Base-by-base conservation (phyloP, 2,888 invertebrate species). In the Frankliniella fusca region DNA sequence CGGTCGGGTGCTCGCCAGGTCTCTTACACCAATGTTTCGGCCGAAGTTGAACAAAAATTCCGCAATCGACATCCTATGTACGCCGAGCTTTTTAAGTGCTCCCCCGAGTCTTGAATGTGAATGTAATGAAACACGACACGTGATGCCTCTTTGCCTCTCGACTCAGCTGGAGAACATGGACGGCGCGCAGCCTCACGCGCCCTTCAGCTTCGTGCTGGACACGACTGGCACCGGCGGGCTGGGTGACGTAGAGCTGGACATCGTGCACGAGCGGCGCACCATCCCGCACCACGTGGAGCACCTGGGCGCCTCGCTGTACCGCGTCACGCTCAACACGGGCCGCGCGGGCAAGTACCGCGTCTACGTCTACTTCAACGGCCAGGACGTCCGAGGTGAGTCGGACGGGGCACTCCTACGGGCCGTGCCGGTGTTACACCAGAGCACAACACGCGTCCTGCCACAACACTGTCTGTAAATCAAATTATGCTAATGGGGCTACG, bases 331-430 rank as follows among this genome's bases (percentile, higher is more conserved):
- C 86, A 90, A 89, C 28, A 92, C 92, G 7, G 88, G 89, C 81
- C 89, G 90, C 76, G 89, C 90, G 50, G 92, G 92, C 49, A 90
- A 90, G 84, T 91, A 92, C 82, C 89, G 93, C 89, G 92, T 97
- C 70, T 97, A 97, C 88, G 93, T 98, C 50, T 97, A 96, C 87
- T 98, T 97, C 89, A 98, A 98, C 87, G 97, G 97, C 15, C 93
- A 94, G 87, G 95, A 95, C 86, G 92, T 94, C n/a, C 91, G 92
- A 87, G 97, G 91, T 91, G 84, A 84, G 83, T 80, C 54, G 54
- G 54, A 12, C 15, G 38, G 5, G 38, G 3, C 38, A 5, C 38
- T 38, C 38, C 38, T 38, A 38, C 38, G 38, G 38, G 38, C 38
- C 38, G 5, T 5, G 38, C 3, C 38, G 38, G 11, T n/a, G n/a